These are phyloP conservation scores for Rhagologus leucostigma DNA, from an alignment of 2,113 vertebrate species.

Conservation along the genomic window DNA sequence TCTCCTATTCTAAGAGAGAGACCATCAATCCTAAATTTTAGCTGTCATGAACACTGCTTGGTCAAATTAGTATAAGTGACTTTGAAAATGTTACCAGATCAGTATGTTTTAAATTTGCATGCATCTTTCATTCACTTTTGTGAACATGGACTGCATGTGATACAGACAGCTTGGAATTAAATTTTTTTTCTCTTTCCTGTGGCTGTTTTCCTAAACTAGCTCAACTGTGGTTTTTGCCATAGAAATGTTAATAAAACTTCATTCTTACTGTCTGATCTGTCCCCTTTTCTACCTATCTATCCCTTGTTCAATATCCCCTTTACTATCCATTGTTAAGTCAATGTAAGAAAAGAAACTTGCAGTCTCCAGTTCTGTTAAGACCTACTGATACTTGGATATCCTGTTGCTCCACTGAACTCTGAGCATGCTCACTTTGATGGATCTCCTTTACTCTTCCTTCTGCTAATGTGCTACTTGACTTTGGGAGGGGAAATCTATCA, in stretches of 20 bases:
- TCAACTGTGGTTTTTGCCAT: not conserved
- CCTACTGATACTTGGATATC: not conserved
- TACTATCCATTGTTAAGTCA: not conserved
- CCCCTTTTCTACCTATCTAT: not conserved
- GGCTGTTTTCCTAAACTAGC: not conserved
- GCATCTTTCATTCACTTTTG: not conserved
- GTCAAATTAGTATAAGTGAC: not conserved
- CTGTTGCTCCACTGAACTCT: not conserved
- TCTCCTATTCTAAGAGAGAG: not conserved
- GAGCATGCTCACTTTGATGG: not conserved
- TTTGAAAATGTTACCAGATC: not conserved
- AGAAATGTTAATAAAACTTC: not conserved
- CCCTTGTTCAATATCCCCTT: not conserved
- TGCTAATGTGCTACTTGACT: not conserved
- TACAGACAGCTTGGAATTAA: not conserved
- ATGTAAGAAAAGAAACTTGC: not conserved
- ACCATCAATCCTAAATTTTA: not conserved
- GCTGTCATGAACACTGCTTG: not conserved
- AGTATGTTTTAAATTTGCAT: not conserved
- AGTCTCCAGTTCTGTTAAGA: not conserved
- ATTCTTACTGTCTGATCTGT: not conserved
- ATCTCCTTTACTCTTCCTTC: not conserved
- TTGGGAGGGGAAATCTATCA: rapidly evolving
- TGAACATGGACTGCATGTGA: not conserved
- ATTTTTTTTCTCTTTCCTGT: not conserved